Evolutionary conservation across 30 jellyfish, hydroid and myxozoan species (phyloP).

Genomic region (Hydractinia echinata): DNA sequence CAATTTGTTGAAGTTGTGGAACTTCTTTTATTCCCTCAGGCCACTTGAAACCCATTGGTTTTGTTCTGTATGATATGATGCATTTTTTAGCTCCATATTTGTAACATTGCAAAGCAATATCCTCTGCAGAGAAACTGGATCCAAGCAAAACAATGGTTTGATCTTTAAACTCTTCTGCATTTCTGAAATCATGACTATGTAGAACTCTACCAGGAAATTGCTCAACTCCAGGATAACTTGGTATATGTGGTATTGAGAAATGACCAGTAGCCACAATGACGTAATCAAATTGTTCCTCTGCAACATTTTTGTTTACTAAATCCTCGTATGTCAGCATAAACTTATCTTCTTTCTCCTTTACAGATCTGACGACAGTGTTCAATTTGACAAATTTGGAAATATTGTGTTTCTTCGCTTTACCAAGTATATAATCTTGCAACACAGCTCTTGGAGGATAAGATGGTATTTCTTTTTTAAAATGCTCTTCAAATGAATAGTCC

Average conservation of each 20-base stretch:
- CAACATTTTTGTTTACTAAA: slow-evolving; percentile 20
- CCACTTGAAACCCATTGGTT: slow-evolving; percentile 74
- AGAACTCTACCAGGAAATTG: slow-evolving; percentile 57
- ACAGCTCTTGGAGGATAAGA: slow-evolving; percentile 69
- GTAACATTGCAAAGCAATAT: slow-evolving; percentile 54
- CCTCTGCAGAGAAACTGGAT: slow-evolving; percentile 72
- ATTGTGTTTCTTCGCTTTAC: slow-evolving; percentile 32
- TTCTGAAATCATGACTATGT: slow-evolving; percentile 74
- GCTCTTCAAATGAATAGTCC: slow-evolving; percentile 66
- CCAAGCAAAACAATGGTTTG: slow-evolving; percentile 50
- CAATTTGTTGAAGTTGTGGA: slow-evolving; percentile 37
- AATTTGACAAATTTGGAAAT: slow-evolving; percentile 22
- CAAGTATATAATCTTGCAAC: slow-evolving; percentile 47
- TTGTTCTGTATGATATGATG: slow-evolving; percentile 45
- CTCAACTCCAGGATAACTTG: slow-evolving; percentile 54
- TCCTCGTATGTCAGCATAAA: slow-evolving; percentile 38
- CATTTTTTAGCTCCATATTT: slow-evolving; percentile 63
- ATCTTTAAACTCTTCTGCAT: slow-evolving; percentile 40
- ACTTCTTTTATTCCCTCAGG: slow-evolving; percentile 46
- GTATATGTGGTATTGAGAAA: slow-evolving; percentile 59
- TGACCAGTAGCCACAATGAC: slow-evolving; percentile 73
- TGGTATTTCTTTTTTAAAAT: slow-evolving; percentile 59
- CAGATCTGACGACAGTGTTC: slow-evolving; percentile 50
- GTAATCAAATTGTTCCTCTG: slow-evolving; percentile 42
- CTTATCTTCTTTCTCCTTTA: slow-evolving; percentile 31